Evolutionary conservation across 2,888 invertebrate species (phyloP), one percentile per base, ranked within the genome.

Genomic region (Plemyria rubiginata): DNA sequence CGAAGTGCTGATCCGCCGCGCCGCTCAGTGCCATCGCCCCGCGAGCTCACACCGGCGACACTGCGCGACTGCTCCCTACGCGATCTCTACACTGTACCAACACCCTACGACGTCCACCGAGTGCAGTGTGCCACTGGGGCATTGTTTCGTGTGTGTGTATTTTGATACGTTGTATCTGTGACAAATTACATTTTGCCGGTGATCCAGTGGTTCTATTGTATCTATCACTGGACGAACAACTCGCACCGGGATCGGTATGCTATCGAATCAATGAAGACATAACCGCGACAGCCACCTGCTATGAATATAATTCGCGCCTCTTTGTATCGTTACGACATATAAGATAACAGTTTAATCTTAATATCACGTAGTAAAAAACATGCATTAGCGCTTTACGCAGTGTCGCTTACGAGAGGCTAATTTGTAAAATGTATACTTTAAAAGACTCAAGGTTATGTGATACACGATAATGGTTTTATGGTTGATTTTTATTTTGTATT

Each of bases 271-370:
- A 84, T 85, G 74, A 77, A 77, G 57, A 54, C 54, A 54, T 29
- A 15, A 49, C 70, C 67, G 61, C 78, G 67, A 65, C 71, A 55
- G 74, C 75, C 70, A 77, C 72, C 75, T 73, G 72, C 78, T 77
- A 72, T 76, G 77, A 54, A 60, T 68, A 67, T 68, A 61, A 74
- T 76, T 70, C 71, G 76, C 80, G 82, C 81, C 64, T 84, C 80
- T 80, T 82, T 79, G 80, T 81, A 78, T 84, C 57, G 82, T 85
- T 85, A 87, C 84, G 80, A 85, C 83, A 86, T 70, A 78, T 73
- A 74, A 88, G 88, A 90, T 92, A 91, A 90, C 86, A 85, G 78
- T 82, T 84, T 90, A 88, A 90, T 90, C 86, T 85, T 75, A 83
- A 86, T 85, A 88, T 87, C 87, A 87, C 83, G 81, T 78, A 81